phyloP scores from a whole-genome alignment of 2,888 invertebrate genomes.

The Dendrolimus houi region DNA sequence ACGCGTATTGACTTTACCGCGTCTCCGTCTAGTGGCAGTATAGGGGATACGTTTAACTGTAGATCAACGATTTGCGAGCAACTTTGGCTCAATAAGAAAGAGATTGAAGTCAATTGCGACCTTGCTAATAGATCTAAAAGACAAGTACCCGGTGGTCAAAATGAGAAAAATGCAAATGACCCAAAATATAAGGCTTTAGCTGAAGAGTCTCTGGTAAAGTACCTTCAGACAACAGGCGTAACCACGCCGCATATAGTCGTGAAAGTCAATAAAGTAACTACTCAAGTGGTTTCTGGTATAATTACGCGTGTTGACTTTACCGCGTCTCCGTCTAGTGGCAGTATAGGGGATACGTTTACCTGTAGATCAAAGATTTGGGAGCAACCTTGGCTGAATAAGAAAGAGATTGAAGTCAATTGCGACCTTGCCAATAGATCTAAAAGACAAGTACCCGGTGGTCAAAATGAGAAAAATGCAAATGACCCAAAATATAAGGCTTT shows the following conservation, averaged over 20 bases:
- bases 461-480: slow-evolving; percentile 14
- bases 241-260: slow-evolving; percentile 11
- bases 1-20: no score
- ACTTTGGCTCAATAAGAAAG: no score
- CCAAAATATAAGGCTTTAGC: no score
- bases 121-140: no score
- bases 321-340: slow-evolving; percentile 7
- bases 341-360: slow-evolving; percentile 8
- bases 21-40: no score
- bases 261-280: slow-evolving; percentile 15
- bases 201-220: no score
- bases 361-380: slow-evolving; percentile 23
- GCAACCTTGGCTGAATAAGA: slow-evolving; percentile 17
- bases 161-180: no score
- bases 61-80: no score
- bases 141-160: no score
- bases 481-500: slow-evolving; percentile 12
- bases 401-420: slow-evolving; percentile 20
- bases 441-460: slow-evolving; percentile 9
- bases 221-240: no score
- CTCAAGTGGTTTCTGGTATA: slow-evolving; percentile 24
- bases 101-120: no score
- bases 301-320: slow-evolving; percentile 19
- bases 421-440: slow-evolving; percentile 2
- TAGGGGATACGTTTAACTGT: no score